These are phyloP conservation scores for Echinops telfairi DNA, from an alignment of 2,113 vertebrate genomes.

Conservation along the genomic window DNA sequence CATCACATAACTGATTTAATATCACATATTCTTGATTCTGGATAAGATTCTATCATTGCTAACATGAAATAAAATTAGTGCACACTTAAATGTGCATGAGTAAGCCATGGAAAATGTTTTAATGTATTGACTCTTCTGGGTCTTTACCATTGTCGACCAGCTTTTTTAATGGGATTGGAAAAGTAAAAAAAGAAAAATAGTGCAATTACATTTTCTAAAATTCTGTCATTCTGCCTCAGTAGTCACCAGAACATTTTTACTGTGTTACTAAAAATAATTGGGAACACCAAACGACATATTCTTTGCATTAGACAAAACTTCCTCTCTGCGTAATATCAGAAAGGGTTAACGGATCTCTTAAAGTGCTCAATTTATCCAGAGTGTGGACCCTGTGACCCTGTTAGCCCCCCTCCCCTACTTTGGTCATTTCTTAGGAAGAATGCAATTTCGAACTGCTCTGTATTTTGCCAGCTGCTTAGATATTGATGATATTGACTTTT, in stretches of 20 bases:
- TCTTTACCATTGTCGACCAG: too few relatives aligned
- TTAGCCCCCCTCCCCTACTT: neutral
- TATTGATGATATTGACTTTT: conserved; percentile 76
- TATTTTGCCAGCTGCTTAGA: conserved; percentile 64
- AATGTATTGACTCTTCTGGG: too few relatives aligned
- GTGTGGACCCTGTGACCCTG: conserved; percentile 6
- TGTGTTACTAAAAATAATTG: conserved; percentile 35
- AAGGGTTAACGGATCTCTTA: conserved; percentile 56
- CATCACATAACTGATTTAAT: neutral
- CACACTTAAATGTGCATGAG: too few relatives aligned
- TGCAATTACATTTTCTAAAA: neutral
- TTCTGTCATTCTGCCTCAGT: neutral
- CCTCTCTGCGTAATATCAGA: neutral
- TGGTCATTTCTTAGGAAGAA: conserved; percentile 67
- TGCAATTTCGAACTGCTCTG: conserved; percentile 57
- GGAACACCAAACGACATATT: conserved; percentile 28
- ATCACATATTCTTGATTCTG: neutral
- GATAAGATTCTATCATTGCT: neutral
- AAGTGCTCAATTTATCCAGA: conserved; percentile 47
- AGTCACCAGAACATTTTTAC: conserved; percentile 9
- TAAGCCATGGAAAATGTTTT: too few relatives aligned
- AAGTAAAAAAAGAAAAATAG: conserved; percentile 13
- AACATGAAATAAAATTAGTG: conserved; percentile 25
- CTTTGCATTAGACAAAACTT: conserved; percentile 40
- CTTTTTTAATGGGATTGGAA: too few relatives aligned